Conservation (phyloP, 2,888 invertebrate genomes). For the Orchesella flavescens region DNA sequence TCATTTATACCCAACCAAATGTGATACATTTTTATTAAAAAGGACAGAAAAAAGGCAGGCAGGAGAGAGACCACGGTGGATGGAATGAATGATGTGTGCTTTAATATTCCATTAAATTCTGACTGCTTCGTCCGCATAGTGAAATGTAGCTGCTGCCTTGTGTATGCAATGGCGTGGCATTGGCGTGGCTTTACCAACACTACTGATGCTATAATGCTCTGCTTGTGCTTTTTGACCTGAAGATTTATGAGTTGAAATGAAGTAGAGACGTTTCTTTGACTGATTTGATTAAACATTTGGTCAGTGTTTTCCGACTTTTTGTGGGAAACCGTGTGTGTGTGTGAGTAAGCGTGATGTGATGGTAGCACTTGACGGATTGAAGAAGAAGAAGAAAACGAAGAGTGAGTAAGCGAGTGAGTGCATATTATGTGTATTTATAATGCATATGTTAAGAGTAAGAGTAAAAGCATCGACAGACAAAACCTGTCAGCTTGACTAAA, state of each 20-base stretch:
- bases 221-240: constrained; percentile 16
- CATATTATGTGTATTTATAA: not conserved
- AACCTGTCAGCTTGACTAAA: constrained; percentile 62
- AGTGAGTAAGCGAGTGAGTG: constrained; percentile 35
- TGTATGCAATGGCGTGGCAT: no score
- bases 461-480: constrained; percentile 49
- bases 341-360: constrained; percentile 39
- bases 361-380: constrained; percentile 51
- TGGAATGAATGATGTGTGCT: not conserved
- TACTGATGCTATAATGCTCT: not conserved
- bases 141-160: no score
- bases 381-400: no score
- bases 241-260: constrained; percentile 59
- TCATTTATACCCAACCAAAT: not conserved
- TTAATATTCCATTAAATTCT: constrained; percentile 24
- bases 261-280: constrained; percentile 61
- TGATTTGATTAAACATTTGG: constrained; percentile 59
- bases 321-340: constrained; percentile 44
- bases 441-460: not conserved
- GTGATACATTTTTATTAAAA: not conserved
- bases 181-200: not conserved
- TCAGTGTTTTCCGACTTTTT: constrained; percentile 52
- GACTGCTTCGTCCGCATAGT: not conserved
- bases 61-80: not conserved
- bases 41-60: not conserved